Base-by-base conservation (phyloP, 2,113 vertebrate genomes). In the Lynx canadensis region DNA sequence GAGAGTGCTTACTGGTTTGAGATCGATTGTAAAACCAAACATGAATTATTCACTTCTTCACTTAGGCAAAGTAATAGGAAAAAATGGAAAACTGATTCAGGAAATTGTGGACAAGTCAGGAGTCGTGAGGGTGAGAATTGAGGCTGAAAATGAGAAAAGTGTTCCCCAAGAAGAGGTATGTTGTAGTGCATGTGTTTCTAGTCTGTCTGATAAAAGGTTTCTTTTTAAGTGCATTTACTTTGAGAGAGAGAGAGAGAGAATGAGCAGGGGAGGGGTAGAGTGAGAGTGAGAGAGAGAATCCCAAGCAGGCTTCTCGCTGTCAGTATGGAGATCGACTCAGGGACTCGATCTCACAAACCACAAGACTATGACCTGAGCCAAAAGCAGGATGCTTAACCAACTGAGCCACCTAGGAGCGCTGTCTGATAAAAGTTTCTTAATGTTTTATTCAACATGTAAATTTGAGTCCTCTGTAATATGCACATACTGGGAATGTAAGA, bases 51-150 rank as follows among this genome's bases (percentile, higher is more conserved):
- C 55, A 97, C 96, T 98, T 98, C 66, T 98, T 97, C 96, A 91
- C 94, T 33, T 91, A 99, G 99, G 99, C 95, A 99, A 99, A 98
- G 99, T 99, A 97, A 99, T 99, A 97, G 99, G 99, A 97, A 99
- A 99, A 99, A 99, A 99, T 95, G 99, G 99, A 93, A 99, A 99
- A 98, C 99, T 99, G 98, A 99, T 99, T 99, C 99, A 99, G 97
- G 99, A 99, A 94, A 99, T 99, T 97, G 99, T 99, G 91, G 99
- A 99, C 98, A 99, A 99, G 98, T 99, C 99, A 12, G 99, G 99
- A 50, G 99, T 99, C 97, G 99, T 99, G 92, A 99, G 99, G 98
- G 99, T 99, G 97, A 99, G 99, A 97, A 99, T 99, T 97, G 99
- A 99, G 98, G 99, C 99, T 4, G 99, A 99, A 99, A 99, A 99